Conservation (phyloP, 1,140 invertebrate genomes). For the Drosophila simulans region DNA sequence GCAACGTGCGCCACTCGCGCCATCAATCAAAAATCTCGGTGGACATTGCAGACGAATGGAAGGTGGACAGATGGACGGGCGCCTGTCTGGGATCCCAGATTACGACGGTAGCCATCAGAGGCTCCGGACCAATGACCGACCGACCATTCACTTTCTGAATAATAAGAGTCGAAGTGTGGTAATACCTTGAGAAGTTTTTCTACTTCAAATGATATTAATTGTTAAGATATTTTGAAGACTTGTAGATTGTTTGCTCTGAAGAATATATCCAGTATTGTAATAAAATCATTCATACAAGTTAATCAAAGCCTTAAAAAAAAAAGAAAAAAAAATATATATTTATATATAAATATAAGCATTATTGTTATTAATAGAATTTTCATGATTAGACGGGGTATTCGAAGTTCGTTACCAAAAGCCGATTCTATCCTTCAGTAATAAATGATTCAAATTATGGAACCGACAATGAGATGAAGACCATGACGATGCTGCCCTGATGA, state of each 20-base stretch:
- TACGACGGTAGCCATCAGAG: constrained; percentile 14
- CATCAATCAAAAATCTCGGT: constrained; percentile 76
- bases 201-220: too few relatives aligned
- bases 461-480: constrained; percentile 53
- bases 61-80: constrained; percentile 30
- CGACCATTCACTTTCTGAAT: background rate
- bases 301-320: too few relatives aligned
- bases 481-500: constrained; percentile 12
- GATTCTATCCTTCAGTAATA: constrained; percentile 25
- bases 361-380: too few relatives aligned
- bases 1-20: constrained; percentile 67
- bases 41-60: constrained; percentile 35
- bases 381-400: background rate
- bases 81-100: constrained; percentile 26
- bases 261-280: background rate
- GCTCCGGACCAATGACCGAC: constrained; percentile 3
- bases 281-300: too few relatives aligned
- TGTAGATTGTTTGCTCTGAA: too few relatives aligned
- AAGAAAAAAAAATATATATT: too few relatives aligned
- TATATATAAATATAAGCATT: too few relatives aligned
- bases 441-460: constrained; percentile 48
- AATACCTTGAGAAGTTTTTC: background rate
- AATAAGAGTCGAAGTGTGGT: background rate
- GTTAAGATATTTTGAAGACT: too few relatives aligned
- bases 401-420: background rate